Evolutionary conservation across 2,888 invertebrate genomes (phyloP), one percentile per base, ranked within the genome.

Genomic region (Scaptomyza caliginosa): DNA sequence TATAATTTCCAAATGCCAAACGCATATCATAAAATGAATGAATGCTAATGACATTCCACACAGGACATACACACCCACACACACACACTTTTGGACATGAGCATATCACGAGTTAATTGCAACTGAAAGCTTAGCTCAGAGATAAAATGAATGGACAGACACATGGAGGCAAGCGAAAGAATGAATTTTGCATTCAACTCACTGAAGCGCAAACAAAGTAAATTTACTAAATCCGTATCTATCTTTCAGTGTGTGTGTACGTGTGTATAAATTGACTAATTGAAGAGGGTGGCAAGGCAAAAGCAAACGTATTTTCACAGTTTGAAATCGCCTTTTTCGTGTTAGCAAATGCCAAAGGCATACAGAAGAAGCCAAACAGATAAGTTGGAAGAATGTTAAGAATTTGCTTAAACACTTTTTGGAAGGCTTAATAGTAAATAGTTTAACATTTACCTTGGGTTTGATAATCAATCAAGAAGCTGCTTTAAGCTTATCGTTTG

Each of bases 251-350:
- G n/a, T 13, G 30, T 30, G 30, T 13, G n/a, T 28, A 11, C 1
- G n/a, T 30, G 30, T 24, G 5, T 23, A 21, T 11, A 63, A 57
- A 57, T 64, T 74, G 73, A 73, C 78, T 77, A 78, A 77, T 77
- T 77, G 75, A 77, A 77, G 77, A 56, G 59, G 56, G 39, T 66
- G 56, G 4, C 13, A 11, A 13, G 13, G 13, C 4, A 55, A 73
- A 58, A 50, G 49, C 74, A 67, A 77, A 59, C 59, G 70, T 50
- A 65, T 77, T 75, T 75, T 77, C 74, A 77, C 75, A 75, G 74
- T 69, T 69, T 74, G 77, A 75, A 76, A 67, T 77, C n/a, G 50
- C 54, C 66, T 32, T 51, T 60, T 56, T 46, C 49, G 26, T 52
- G 45, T 43, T 45, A 39, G 55, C 8, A 24, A 39, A 38, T 28